Evolutionary conservation across 1,140 invertebrate genomes (phyloP).

Genomic region (Ooceraea biroi): DNA sequence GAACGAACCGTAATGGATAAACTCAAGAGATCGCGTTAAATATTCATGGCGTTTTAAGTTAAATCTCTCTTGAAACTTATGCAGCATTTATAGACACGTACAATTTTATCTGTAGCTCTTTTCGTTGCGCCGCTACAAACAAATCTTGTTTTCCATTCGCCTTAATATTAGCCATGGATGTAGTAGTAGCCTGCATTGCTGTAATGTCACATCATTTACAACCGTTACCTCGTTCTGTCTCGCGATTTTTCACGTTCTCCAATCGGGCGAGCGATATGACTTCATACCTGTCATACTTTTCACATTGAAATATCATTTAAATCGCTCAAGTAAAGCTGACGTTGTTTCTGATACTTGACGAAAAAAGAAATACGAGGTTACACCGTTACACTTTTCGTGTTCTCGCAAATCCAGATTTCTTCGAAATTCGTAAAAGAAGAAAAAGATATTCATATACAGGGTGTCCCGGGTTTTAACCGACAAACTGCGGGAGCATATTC

Average conservation of each 20-base stretch:
- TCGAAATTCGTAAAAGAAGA: background rate
- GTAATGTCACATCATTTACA: slow-evolving; percentile 48
- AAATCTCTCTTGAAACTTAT: background rate
- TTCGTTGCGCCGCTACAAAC: background rate
- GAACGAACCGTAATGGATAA: background rate
- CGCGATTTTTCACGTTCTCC: slow-evolving; percentile 42
- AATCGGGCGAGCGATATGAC: slow-evolving; percentile 37
- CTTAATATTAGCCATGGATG: background rate
- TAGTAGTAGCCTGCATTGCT: background rate
- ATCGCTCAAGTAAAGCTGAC: slow-evolving; percentile 21
- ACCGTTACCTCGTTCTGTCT: slow-evolving; percentile 57
- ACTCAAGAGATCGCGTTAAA: slow-evolving; percentile 14
- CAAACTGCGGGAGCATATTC: too few species aligned
- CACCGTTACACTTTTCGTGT: background rate
- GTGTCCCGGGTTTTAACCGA: too few species aligned
- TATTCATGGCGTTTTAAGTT: background rate
- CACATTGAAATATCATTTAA: slow-evolving; percentile 57
- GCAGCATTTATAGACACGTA: background rate
- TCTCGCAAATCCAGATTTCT: background rate
- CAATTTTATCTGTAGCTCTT: background rate
- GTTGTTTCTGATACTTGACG: background rate
- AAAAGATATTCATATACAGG: background rate
- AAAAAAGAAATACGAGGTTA: background rate
- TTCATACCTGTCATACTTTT: slow-evolving; percentile 58
- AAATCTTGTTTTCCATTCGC: slow-evolving; percentile 18